Evolutionary conservation across 2,113 vertebrate species (phyloP).

Genomic region (Scophthalmus maximus): DNA sequence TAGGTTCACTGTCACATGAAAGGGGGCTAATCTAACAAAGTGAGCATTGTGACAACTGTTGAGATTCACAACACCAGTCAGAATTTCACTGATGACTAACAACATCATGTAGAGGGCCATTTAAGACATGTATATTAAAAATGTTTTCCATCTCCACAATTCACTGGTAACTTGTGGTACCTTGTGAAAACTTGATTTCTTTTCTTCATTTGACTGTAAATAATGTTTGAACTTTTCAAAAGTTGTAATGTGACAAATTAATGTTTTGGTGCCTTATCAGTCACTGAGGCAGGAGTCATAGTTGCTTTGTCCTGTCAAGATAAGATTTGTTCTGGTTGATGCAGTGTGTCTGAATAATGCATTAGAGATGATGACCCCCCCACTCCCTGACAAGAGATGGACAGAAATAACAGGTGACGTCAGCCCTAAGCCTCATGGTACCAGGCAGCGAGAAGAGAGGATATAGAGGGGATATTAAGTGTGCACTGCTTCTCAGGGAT

Average conservation of each 20-base stretch:
- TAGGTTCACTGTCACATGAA: too few relatives aligned
- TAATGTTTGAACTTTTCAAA: too few relatives aligned
- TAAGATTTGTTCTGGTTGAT: conserved; percentile 64
- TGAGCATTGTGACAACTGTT: too few relatives aligned
- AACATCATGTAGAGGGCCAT: too few relatives aligned
- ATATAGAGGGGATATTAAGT: conserved; percentile 61
- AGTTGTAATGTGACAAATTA: background rate
- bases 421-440: conserved; percentile 41
- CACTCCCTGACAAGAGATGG: conserved; percentile 64
- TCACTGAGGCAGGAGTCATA: conserved; percentile 36
- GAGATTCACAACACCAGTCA: too few relatives aligned
- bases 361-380: conserved; percentile 69
- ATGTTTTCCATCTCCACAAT: too few relatives aligned
- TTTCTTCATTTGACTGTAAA: background rate
- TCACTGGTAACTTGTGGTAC: too few relatives aligned
- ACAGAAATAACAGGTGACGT: conserved; percentile 78
- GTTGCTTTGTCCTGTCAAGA: conserved; percentile 57
- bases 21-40: too few relatives aligned
- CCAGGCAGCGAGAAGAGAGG: conserved; percentile 47
- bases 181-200: background rate
- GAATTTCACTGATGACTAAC: too few relatives aligned
- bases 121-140: too few relatives aligned
- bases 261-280: conserved; percentile 41
- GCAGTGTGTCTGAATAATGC: conserved; percentile 73
- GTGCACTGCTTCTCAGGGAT: conserved; percentile 66